These are phyloP conservation scores for Rhinophrynus dorsalis DNA, from an alignment of 2,797 vertebrate genomes.

Conservation along the genomic window DNA sequence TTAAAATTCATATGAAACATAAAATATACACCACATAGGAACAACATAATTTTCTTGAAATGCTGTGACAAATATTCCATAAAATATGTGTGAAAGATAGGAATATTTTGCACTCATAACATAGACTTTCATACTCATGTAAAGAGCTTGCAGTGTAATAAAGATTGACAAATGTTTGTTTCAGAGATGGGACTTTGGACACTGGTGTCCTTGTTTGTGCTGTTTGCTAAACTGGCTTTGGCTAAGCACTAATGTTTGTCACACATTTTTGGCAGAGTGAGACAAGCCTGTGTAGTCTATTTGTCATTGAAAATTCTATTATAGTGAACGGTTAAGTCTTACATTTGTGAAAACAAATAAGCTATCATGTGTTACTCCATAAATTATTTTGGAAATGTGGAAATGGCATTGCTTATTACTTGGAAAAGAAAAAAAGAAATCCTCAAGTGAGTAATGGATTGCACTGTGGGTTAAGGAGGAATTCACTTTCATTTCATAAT, in stretches of 20 bases:
- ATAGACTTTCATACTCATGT: neutral
- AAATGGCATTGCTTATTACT: too few species aligned
- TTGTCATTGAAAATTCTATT: conserved; percentile 21
- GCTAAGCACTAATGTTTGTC: conserved; percentile 22
- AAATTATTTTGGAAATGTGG: too few species aligned
- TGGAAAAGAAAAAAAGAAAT: too few species aligned
- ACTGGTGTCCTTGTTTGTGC: conserved; percentile 35
- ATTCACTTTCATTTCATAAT: conserved; percentile 7
- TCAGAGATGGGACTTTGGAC: conserved; percentile 40
- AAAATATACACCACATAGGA: too few species aligned
- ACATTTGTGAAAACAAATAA: neutral
- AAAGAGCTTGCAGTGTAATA: neutral
- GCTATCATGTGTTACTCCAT: neutral
- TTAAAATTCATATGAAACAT: too few species aligned
- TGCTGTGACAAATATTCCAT: too few species aligned
- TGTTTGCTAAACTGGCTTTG: conserved; percentile 32
- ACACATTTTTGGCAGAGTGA: conserved; percentile 24
- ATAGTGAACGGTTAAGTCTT: neutral
- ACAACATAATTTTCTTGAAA: too few species aligned
- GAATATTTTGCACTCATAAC: too few species aligned
- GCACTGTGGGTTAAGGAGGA: too few species aligned
- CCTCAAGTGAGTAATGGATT: conserved; percentile 6
- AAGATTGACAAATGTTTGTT: conserved; percentile 19
- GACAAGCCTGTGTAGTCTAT: conserved; percentile 13
- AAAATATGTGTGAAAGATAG: too few species aligned